Base-by-base conservation (phyloP, 2,797 vertebrate species). In the Hydrolagus colliei region DNA sequence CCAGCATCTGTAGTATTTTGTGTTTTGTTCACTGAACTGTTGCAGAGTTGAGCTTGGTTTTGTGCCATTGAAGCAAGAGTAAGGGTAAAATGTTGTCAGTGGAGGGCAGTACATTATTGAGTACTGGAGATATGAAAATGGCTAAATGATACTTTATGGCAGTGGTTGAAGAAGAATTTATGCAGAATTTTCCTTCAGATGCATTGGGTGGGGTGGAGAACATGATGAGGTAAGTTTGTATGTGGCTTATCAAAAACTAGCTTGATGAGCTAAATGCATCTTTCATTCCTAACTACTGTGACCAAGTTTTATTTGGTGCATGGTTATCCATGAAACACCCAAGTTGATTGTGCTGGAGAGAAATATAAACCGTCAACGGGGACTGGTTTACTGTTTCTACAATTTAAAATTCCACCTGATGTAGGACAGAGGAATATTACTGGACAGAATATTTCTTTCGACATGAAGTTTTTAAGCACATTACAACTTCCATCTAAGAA, bases 401-500 rank as follows among this genome's bases (percentile, higher is more conserved):
- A 16, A 68, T 67, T 68, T 82, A 59, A 27, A 16, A 76, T 59
- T 82, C 68, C 18, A 82, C 41, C 63, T 79, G 22, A 63, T 68
- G 27, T 79, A 20, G 27, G 16, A 18, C 35, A 11, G 22, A 10
- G 12, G 32, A 4, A 18, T 18, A 59, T 14, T 52, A 20, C 41
- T 52, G 6, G 41, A 52, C 41, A 52, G 41, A 52, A 52, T 52
- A 6, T 52, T 52, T 52, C 0, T 52, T 3, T 52, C 73, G 85
- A 32, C 32, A 18, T 59, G 52, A 10, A 76, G 13, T 65, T 72
- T 84, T 67, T 9, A 72, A 59, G 75, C 82, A 72, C 78, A 86
- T 89, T 88, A 73, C 8, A 74, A 72, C 32, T 35, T 9, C 65
- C 22, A 79, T 65, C 86, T 86, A 10, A 87, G 86, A 87, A 79